Base-by-base conservation (phyloP, 2,888 invertebrate genomes). In the Drosophila phalerata region DNA sequence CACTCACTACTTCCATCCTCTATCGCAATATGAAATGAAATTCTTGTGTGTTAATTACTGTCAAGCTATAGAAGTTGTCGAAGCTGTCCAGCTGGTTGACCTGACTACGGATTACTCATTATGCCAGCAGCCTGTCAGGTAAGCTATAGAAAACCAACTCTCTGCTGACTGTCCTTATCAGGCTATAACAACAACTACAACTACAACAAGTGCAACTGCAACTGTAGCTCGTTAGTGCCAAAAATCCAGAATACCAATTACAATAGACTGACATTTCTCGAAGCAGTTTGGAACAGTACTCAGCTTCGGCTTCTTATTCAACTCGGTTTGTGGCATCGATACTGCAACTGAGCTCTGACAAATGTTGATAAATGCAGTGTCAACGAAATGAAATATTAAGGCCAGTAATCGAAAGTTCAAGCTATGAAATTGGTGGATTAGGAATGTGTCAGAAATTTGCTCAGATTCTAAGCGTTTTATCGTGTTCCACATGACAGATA, bases 291-390 rank as follows among this genome's bases (percentile, higher is more conserved):
- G 17, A 32, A 8, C 25, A 28, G 38, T 42, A 5, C n/a, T 17
- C 25, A 40, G 11, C 25, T 32, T 15, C 32, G n/a, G n/a, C n/a
- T 22, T 32, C 38, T 55, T 10, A 3, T 22, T 22, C 61, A 42
- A 11, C 13, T 38, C 67, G 61, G 43, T 48, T 22, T 51, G 62
- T 51, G 47, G 45, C 73, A 61, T 67, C 62, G 51, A 63, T 63
- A 56, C 63, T 73, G 65, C 65, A 56, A 37, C 43, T 40, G 61
- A 37, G 15, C 34, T 37, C 62, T 64, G 28, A 40, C 37, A 34
- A 68, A 63, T 69, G 57, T 53, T 75, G 70, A 77, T 68, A 84
- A 81, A 80, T 65, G 71, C 81, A 77, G 57, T 69, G 77, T 70
- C 80, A 74, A 69, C 51, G 63, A 72, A 74, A 56, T 71, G 52